Conservation (phyloP, 2,113 vertebrate genomes). For the Atherinomorus stipes region DNA sequence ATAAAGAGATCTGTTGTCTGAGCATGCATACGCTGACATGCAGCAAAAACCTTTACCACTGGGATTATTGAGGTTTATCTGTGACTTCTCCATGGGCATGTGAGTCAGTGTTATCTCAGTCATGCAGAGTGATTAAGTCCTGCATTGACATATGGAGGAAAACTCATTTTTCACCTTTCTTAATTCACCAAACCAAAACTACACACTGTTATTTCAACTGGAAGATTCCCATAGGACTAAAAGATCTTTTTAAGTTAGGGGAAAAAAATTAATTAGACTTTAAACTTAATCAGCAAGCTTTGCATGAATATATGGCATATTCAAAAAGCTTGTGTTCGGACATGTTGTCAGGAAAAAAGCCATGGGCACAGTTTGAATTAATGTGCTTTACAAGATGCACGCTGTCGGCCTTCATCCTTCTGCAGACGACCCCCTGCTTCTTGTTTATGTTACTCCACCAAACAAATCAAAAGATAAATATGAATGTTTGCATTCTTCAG, state of each 20-base stretch:
- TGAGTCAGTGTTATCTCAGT: neutral
- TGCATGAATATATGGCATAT: conserved; percentile 7
- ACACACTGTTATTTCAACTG: neutral
- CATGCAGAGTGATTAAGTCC: neutral
- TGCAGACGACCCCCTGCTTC: conserved; percentile 41
- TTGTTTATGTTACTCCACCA: conserved; percentile 44
- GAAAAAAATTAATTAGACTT: no score
- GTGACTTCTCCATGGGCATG: neutral
- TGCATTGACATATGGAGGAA: no score
- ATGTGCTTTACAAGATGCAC: conserved; percentile 34
- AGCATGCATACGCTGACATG: no score
- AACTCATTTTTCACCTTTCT: neutral
- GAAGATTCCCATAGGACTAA: no score
- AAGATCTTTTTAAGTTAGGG: no score
- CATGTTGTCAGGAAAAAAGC: conserved; percentile 16
- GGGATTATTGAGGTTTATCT: neutral
- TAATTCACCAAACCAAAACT: neutral
- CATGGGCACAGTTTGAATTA: conserved; percentile 14
- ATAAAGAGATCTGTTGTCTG: neutral
- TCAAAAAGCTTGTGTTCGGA: neutral
- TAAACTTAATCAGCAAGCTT: neutral
- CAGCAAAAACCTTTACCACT: no score
- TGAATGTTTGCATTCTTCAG: conserved; percentile 18
- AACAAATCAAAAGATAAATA: conserved; percentile 43
- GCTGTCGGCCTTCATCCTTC: conserved; percentile 4